Percentiles rank a stretch among this genome's conserved stretches.
Conservation (phyloP, 2,888 invertebrate genomes). For the Tiphia femorata region DNA sequence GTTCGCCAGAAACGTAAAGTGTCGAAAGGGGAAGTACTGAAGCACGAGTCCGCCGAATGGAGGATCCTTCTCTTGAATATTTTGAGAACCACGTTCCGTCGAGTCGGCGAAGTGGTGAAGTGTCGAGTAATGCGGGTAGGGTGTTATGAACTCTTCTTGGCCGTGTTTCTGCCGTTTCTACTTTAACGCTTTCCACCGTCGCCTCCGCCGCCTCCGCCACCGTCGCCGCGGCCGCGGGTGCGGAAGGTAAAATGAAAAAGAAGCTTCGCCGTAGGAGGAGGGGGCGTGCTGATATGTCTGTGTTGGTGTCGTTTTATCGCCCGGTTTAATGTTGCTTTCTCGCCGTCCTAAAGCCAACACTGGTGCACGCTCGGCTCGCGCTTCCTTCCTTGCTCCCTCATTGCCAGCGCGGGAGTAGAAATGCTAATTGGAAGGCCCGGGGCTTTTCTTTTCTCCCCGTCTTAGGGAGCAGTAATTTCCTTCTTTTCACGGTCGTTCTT, state of each 20-base stretch:
- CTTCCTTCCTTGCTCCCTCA: too few species aligned
- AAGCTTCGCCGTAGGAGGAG: slow-evolving; percentile 20
- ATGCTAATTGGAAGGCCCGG: slow-evolving; percentile 60
- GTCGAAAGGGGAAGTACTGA: too few species aligned
- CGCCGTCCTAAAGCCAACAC: slow-evolving; percentile 44
- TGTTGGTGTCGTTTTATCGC: slow-evolving; percentile 58
- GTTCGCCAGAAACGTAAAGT: too few species aligned
- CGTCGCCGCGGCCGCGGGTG: slow-evolving; percentile 5
- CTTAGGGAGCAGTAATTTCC: slow-evolving; percentile 29
- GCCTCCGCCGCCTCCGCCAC: slow-evolving; percentile 2
- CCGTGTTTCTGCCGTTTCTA: slow-evolving; percentile 52
- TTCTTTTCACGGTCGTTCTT: background rate
- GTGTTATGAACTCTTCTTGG: slow-evolving; percentile 55
- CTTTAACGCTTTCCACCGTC: slow-evolving; percentile 47
- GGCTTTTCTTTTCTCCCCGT: slow-evolving; percentile 39
- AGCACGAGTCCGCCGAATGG: too few species aligned
- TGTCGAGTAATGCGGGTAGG: slow-evolving; percentile 32
- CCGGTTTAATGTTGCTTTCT: slow-evolving; percentile 58
- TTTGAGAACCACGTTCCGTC: slow-evolving; percentile 38
- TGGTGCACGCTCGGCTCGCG: too few species aligned
- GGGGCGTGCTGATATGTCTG: slow-evolving; percentile 29
- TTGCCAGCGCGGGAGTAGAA: slow-evolving; percentile 47
- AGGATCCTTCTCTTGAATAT: too few species aligned
- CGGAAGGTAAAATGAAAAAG: slow-evolving; percentile 12
- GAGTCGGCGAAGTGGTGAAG: slow-evolving; percentile 39